Conservation (phyloP, 2,113 vertebrate genomes). For the Phyllopteryx taeniolatus region DNA sequence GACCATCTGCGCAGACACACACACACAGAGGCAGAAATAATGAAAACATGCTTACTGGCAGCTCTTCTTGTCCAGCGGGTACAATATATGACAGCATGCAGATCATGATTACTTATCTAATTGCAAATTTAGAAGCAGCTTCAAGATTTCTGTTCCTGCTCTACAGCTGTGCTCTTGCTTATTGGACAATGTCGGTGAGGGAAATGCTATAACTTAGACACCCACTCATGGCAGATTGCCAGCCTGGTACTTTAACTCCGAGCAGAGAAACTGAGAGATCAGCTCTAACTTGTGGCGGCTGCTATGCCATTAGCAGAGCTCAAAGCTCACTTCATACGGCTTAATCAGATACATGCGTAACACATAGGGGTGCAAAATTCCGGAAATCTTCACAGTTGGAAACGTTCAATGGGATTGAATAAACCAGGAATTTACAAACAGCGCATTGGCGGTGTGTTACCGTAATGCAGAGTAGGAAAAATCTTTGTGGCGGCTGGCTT, state of each 20-base stretch:
- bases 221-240: slow-evolving; percentile 47
- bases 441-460: too few relatives aligned
- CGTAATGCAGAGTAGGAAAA: too few relatives aligned
- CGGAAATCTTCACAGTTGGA: too few relatives aligned
- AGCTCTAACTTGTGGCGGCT: slow-evolving; percentile 64
- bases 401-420: too few relatives aligned
- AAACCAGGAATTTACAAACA: too few relatives aligned
- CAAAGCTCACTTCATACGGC: too few relatives aligned
- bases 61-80: slow-evolving; percentile 6
- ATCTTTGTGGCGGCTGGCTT: too few relatives aligned
- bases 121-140: slow-evolving; percentile 6
- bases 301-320: background rate
- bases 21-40: slow-evolving; percentile 21
- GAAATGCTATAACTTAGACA: slow-evolving; percentile 50
- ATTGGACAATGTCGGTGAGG: slow-evolving; percentile 16
- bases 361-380: too few relatives aligned
- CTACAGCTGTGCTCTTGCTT: slow-evolving; percentile 35
- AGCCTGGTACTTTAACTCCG: slow-evolving; percentile 6
- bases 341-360: too few relatives aligned
- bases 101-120: slow-evolving; percentile 12
- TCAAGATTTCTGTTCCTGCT: slow-evolving; percentile 13
- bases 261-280: slow-evolving; percentile 44
- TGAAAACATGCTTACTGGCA: background rate
- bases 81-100: background rate
- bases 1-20: slow-evolving; percentile 82